Base-by-base conservation (phyloP, 2,888 invertebrate species). In the Ophion slaviceki region DNA sequence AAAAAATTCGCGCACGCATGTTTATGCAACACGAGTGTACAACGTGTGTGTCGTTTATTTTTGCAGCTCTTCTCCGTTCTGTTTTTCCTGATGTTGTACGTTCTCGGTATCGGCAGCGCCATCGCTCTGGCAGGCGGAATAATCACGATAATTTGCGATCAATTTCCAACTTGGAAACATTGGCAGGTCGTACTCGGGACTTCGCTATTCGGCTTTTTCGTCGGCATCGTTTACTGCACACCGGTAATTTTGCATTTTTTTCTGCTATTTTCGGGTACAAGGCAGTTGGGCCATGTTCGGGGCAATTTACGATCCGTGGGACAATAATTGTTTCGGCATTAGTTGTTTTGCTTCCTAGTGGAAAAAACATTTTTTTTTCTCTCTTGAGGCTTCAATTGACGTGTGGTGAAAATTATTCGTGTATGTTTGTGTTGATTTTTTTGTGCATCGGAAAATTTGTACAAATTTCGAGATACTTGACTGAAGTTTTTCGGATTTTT, bases 51-150 rank as follows among this genome's bases (percentile, higher is more conserved):
- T 72, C 64, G 77, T 92, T 57, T 71, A 85, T 75, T 75, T 75
- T 74, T 59, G 5, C 91, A 95, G 94, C 87, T 95, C 10, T 95
- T 95, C 90, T 94, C 95, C 0, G 93, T 94, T 0, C 87, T 95
- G 11, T 95, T 95, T 90, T 95, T 95, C 91, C 89, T 95, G 57
- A 95, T 95, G 95, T 89, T 95, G 11, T 95, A 93, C 91, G 94
- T 94, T 7, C 91, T 95, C 81, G 95, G 95, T 7, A 93, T 95
- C n/a, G 95, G 95, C 53, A 94, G 94, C 77, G 94, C 94, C 2
- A 93, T 94, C 5, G 94, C 94, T 0, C 88, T 95, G 17, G 91
- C 93, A 1, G 93, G 94, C 47, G 93, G 94, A 0, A 92, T 95
- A 14, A 93, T 94, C 83, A 94, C 94, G 6, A 94, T 94, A 47